Conservation (phyloP, 2,888 invertebrate species). For the Andrena fulva region DNA sequence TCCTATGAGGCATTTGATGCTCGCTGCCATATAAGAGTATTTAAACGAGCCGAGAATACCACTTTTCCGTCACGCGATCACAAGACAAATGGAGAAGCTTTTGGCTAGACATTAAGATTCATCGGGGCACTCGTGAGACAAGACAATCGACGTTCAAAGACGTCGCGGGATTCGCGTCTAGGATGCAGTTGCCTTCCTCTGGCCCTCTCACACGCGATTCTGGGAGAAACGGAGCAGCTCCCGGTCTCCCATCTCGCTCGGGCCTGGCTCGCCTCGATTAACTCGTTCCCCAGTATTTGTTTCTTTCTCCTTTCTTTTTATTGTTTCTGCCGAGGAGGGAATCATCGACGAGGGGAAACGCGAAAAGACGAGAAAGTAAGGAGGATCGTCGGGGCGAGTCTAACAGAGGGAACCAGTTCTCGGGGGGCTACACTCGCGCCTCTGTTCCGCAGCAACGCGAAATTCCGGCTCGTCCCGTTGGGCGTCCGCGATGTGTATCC, state of each 20-base stretch:
- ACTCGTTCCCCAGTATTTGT: conserved; percentile 31
- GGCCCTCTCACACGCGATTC: background rate
- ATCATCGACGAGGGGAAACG: conserved; percentile 42
- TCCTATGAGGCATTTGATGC: too few species aligned
- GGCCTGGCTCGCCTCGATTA: conserved; percentile 7
- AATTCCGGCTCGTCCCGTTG: conserved; percentile 57
- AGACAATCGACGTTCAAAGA: conserved; percentile 26
- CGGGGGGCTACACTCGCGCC: conserved; percentile 53
- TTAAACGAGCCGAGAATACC: too few species aligned
- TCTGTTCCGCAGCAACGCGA: conserved; percentile 28
- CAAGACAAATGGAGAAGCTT: too few species aligned
- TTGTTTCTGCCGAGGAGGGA: conserved; percentile 29
- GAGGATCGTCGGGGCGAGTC: conserved; percentile 57
- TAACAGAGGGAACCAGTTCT: conserved; percentile 77
- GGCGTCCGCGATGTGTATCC: conserved; percentile 64
- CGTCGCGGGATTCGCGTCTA: conserved; percentile 47
- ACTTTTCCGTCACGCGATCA: too few species aligned
- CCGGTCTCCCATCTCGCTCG: background rate
- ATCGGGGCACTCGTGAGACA: background rate
- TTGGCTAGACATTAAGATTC: too few species aligned
- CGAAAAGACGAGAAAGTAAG: conserved; percentile 54
- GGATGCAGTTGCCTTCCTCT: conserved; percentile 22
- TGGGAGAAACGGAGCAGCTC: background rate
- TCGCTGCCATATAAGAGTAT: too few species aligned
- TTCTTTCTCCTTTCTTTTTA: background rate